These are phyloP conservation scores for Aegotheles bennettii DNA, from an alignment of 2,113 vertebrate species.

Conservation along the genomic window DNA sequence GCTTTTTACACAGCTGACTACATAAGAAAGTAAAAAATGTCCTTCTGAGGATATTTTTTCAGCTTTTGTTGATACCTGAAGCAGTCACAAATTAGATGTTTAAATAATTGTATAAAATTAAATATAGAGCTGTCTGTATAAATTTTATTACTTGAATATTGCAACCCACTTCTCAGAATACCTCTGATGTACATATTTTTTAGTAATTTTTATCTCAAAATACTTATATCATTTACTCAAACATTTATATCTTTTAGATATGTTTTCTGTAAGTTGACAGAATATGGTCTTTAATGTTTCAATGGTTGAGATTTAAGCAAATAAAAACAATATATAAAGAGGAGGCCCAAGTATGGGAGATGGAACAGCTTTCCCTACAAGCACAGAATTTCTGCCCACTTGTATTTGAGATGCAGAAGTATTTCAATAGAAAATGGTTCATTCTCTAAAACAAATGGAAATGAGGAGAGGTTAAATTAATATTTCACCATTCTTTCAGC, in stretches of 20 bases:
- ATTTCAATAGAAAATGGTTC: slow-evolving; percentile 3
- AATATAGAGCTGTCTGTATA: not conserved
- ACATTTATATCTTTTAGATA: not conserved
- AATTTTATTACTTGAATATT: not conserved
- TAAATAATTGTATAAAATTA: not conserved
- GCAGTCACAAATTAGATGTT: not conserved
- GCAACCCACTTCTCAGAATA: not conserved
- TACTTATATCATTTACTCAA: not conserved
- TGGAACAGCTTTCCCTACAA: not conserved
- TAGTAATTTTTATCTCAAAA: not conserved
- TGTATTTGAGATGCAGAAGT: not conserved
- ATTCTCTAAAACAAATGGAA: not conserved
- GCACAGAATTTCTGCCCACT: not conserved
- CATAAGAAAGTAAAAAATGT: not conserved
- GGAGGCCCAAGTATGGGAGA: not conserved
- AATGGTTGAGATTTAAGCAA: not conserved
- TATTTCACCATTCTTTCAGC: slow-evolving; percentile 26
- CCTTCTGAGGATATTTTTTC: not conserved
- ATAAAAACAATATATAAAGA: not conserved
- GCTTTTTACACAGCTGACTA: not conserved
- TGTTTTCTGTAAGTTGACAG: not conserved
- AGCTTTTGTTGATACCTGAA: not conserved
- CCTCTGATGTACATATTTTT: not conserved
- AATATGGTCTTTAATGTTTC: not conserved
- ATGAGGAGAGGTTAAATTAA: slow-evolving; percentile 7